Evolutionary conservation across 2,113 vertebrate genomes (phyloP).

Genomic region (Hippoglossus stenolepis): DNA sequence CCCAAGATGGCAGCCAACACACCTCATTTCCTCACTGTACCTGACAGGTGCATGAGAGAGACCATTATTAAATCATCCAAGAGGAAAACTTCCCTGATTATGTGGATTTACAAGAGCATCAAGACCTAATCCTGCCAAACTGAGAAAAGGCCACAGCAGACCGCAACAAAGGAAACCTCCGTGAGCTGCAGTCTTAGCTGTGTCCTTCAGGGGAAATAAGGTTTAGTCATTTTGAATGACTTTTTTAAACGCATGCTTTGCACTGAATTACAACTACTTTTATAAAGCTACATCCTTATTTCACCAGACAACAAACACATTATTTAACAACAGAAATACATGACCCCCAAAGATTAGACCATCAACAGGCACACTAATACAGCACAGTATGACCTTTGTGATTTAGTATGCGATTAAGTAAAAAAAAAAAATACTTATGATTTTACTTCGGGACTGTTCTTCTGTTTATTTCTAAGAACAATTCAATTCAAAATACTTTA

Average conservation of each 20-base stretch:
- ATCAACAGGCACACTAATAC: too few relatives aligned
- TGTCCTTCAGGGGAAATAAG: background rate
- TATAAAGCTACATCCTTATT: background rate
- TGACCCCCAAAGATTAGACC: too few relatives aligned
- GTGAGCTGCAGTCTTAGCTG: background rate
- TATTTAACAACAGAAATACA: too few relatives aligned
- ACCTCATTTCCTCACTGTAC: constrained; percentile 47
- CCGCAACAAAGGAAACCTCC: background rate
- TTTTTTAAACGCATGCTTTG: background rate
- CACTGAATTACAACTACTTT: background rate
- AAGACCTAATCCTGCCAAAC: constrained; percentile 26
- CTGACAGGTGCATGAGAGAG: constrained; percentile 34
- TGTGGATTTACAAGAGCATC: constrained; percentile 21
- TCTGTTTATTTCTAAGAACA: too few relatives aligned
- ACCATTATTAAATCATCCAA: constrained; percentile 51
- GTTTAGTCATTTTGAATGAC: background rate
- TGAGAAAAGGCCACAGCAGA: background rate
- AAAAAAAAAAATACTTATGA: too few relatives aligned
- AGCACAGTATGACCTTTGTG: too few relatives aligned
- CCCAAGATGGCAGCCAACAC: constrained; percentile 25
- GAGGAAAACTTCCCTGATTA: constrained; percentile 37
- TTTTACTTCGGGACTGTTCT: too few relatives aligned
- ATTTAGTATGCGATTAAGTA: too few relatives aligned
- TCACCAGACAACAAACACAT: background rate
- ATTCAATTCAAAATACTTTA: too few relatives aligned